A percentile compares a stretch with the other conserved stretches of the same genome.
phyloP scores from a whole-genome alignment of 2,888 invertebrate species.

The Aspidapion aeneum region DNA sequence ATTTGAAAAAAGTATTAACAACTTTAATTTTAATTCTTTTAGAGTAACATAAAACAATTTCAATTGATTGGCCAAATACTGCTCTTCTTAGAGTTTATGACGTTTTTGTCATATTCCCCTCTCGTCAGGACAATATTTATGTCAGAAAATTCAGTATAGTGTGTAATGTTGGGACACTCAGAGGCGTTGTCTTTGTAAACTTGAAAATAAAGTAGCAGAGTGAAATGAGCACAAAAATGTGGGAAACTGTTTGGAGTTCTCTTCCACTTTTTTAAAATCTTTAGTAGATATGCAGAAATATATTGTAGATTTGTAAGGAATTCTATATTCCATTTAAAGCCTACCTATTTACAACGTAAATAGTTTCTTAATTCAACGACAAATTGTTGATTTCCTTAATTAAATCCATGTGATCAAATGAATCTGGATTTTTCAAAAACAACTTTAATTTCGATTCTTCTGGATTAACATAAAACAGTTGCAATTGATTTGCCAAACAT shows the following conservation, averaged over 20 bases:
- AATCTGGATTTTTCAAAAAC: constrained; percentile 68
- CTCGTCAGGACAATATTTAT: constrained; percentile 80
- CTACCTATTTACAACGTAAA: too few relatives aligned
- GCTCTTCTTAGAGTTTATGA: constrained; percentile 74
- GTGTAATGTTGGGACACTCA: constrained; percentile 76
- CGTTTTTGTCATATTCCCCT: constrained; percentile 81
- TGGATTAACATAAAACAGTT: constrained; percentile 74
- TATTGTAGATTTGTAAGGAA: too few relatives aligned
- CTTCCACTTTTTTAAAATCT: constrained; percentile 57
- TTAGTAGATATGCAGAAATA: too few relatives aligned
- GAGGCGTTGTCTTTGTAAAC: constrained; percentile 87
- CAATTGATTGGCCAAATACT: constrained; percentile 80
- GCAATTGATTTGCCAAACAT: constrained; percentile 80
- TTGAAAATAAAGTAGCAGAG: constrained; percentile 81
- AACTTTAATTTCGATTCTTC: constrained; percentile 60
- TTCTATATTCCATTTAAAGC: too few relatives aligned
- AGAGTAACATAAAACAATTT: constrained; percentile 77
- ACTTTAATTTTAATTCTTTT: constrained; percentile 56
- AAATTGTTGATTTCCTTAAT: constrained; percentile 70
- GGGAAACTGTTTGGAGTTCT: constrained; percentile 58
- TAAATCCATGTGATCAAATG: constrained; percentile 80
- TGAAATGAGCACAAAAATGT: constrained; percentile 81
- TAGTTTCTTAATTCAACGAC: constrained; percentile 31
- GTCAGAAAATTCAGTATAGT: constrained; percentile 70
- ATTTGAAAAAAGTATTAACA: constrained; percentile 68